Evolutionary conservation across 2,888 invertebrate species (phyloP).

Genomic region (Drosophila neotestacea): DNA sequence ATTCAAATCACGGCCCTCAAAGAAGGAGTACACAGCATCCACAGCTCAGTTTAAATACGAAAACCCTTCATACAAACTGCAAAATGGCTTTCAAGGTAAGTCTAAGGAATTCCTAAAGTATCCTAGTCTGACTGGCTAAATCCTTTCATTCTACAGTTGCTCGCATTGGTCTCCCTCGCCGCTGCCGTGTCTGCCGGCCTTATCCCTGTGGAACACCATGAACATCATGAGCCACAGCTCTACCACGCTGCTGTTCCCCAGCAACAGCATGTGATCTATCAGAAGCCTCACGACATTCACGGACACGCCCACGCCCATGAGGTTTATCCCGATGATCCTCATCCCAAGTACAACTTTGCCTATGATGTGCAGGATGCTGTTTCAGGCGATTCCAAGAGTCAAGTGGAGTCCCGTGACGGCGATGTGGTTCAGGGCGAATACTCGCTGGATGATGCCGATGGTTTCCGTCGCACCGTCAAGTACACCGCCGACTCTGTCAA

Average conservation of each 20-base stretch:
- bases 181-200: constrained; percentile 74
- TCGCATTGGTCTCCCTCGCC: constrained; percentile 66
- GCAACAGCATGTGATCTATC: constrained; percentile 68
- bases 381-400: constrained; percentile 85
- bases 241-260: constrained; percentile 53
- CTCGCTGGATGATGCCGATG: constrained; percentile 84
- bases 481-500: constrained; percentile 84
- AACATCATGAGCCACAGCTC: constrained; percentile 48
- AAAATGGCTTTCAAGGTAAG: constrained; percentile 83
- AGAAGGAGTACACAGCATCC: constrained; percentile 73
- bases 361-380: constrained; percentile 84
- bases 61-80: constrained; percentile 32
- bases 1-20: constrained; percentile 78
- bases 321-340: constrained; percentile 79
- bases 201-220: constrained; percentile 74
- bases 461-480: constrained; percentile 83
- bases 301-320: constrained; percentile 66
- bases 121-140: not conserved
- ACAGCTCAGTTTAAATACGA: constrained; percentile 42
- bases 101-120: not conserved
- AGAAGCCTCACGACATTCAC: constrained; percentile 71
- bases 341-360: constrained; percentile 83
- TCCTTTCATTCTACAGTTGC: constrained; percentile 53
- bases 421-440: constrained; percentile 85
- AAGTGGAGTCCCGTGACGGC: constrained; percentile 83